phyloP scores from a whole-genome alignment of 1,140 invertebrate species.

The Papilio xuthus region DNA sequence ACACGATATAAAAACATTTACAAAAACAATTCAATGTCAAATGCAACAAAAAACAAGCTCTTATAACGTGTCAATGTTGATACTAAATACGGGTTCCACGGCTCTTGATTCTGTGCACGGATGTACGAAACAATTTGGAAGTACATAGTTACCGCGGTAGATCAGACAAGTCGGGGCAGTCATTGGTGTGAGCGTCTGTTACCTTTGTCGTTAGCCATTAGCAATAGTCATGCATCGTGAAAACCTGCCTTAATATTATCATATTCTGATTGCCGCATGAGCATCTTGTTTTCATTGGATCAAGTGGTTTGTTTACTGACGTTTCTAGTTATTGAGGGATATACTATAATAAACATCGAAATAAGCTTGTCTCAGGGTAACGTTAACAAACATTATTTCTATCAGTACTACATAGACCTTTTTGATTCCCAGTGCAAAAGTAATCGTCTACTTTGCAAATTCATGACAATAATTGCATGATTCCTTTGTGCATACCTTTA shows the following conservation, averaged over 20 bases:
- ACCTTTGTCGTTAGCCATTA: neutral
- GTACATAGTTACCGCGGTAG: no score
- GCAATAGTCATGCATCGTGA: neutral
- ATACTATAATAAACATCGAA: neutral
- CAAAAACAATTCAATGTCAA: neutral
- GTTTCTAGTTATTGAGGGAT: neutral
- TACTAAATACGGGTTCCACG: neutral
- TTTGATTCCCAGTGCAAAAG: neutral
- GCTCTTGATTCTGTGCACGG: neutral
- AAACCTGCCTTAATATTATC: neutral
- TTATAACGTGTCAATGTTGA: constrained; percentile 6
- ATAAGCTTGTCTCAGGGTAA: neutral
- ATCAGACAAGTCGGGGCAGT: no score
- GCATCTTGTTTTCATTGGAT: constrained; percentile 11
- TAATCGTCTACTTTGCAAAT: neutral
- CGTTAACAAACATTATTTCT: neutral
- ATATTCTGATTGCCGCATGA: neutral
- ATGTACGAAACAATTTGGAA: neutral
- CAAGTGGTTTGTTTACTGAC: neutral
- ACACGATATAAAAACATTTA: neutral
- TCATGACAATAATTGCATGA: neutral
- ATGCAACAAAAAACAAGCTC: constrained; percentile 3
- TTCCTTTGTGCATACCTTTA: no score
- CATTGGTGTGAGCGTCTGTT: neutral
- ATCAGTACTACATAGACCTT: neutral